Evolutionary conservation across 2,113 vertebrate genomes (phyloP).

Genomic region (Trinectes maculatus): DNA sequence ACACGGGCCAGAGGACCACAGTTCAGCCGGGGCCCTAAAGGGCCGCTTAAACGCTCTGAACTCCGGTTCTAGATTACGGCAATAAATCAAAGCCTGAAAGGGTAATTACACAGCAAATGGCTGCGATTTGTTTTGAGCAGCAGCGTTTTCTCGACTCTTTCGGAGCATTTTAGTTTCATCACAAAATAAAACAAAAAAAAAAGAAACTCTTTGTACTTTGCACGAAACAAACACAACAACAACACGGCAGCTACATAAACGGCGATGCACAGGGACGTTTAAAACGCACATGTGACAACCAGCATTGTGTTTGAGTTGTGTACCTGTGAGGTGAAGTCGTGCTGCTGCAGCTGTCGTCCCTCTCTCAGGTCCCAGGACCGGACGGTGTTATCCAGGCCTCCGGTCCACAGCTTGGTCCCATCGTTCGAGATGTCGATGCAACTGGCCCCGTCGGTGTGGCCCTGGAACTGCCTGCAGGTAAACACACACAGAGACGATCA

Average conservation of each 20-base stretch:
- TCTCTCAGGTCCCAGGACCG: conserved; percentile 96
- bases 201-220: no score
- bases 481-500: background rate
- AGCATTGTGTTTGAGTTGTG: background rate
- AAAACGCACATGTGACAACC: no score
- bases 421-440: conserved; percentile 98
- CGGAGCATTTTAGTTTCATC: conserved; percentile 28
- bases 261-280: no score
- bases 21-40: conserved; percentile 45
- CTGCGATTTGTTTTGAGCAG: conserved; percentile 22
- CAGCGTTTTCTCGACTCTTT: conserved; percentile 33
- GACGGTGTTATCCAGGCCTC: conserved; percentile 95
- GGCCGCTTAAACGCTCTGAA: conserved; percentile 57
- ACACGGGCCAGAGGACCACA: conserved; percentile 21
- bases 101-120: conserved; percentile 39
- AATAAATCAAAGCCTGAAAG: conserved; percentile 39
- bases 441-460: conserved; percentile 95
- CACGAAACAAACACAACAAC: no score
- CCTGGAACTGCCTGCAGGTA: conserved; percentile 91
- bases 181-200: conserved; percentile 21
- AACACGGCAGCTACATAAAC: no score
- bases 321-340: conserved; percentile 97
- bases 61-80: conserved; percentile 51
- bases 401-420: conserved; percentile 95
- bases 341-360: conserved; percentile 96